Base-by-base conservation (phyloP, 2,888 invertebrate species). In the Apodemia hepburni region DNA sequence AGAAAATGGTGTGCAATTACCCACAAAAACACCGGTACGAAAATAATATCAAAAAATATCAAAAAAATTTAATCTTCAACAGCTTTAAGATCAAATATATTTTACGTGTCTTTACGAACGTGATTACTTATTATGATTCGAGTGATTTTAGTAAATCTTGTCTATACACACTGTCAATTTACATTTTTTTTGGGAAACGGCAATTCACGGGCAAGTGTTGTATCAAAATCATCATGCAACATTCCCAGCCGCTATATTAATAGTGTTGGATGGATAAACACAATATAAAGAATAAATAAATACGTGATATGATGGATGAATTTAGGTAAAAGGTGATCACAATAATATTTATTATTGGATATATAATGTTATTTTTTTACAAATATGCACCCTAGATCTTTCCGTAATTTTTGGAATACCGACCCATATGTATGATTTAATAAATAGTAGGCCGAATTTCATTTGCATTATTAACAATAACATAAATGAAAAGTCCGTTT, bases 201-300 rank as follows among this genome's bases (percentile, higher is more conserved):
- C 79, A 83, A 78, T 69, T 78, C 79, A 79, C 27, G 61, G 64
- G 61, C 27, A 38, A 60, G 61, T 62, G 64, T 64, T 64, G 47
- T 62, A 58, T 47, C 62, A 27, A 61, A 61, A 42, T 45, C 42
- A 45, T 72, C 90, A 90, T 90, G 90, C 90, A 85, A 82, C 91
- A 91, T 90, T 91, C 89, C 89, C 90, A 91, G 90, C 90, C 89
- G 89, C 89, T 83, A 80, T 87, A 78, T 75, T 80, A 85, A 87
- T 74, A 84, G 82, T 89, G 85, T 85, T 82, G 86, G 85, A 90
- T 90, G 90, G 89, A 85, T 79, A 73, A 78, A 87, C 80, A 80
- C 68, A 81, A 85, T 79, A 72, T 68, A 70, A 75, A 75, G 68
- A 76, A 79, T 75, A 60, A 75, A 74, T 79, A 80, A 77, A 71